phyloP scores from a whole-genome alignment of 2,888 invertebrate species.

The Drosophila kokeensis region DNA sequence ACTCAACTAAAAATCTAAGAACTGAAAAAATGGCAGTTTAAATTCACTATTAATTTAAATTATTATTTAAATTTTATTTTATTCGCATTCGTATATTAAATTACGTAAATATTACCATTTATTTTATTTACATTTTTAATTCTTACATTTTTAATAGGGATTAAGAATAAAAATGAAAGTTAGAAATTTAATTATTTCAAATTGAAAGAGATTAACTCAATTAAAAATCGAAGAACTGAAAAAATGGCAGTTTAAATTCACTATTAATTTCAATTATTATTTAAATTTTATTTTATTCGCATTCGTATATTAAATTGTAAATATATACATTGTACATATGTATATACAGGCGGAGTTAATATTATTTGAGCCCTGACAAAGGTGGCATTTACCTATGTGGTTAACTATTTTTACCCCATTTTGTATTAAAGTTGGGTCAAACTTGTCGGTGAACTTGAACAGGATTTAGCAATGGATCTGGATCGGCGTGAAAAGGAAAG shows the following conservation, averaged over 20 bases:
- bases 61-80: neutral
- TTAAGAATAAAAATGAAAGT: neutral
- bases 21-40: neutral
- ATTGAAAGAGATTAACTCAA: neutral
- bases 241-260: neutral
- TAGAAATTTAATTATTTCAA: neutral
- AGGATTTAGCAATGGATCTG: neutral
- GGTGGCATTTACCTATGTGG: constrained; percentile 18
- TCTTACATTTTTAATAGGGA: no score
- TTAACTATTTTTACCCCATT: neutral
- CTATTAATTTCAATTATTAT: neutral
- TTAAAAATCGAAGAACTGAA: neutral
- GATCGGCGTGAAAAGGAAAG: neutral
- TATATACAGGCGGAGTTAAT: neutral
- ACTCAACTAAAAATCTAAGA: no score
- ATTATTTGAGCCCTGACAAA: neutral
- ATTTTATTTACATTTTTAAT: neutral
- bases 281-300: neutral
- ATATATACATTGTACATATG: neutral
- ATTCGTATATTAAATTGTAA: neutral
- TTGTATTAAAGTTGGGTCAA: neutral
- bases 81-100: neutral
- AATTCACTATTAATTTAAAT: neutral
- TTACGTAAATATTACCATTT: neutral
- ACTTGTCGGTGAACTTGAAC: constrained; percentile 6